Conservation (phyloP, 2,888 invertebrate genomes). For the Cybosia mesomella region DNA sequence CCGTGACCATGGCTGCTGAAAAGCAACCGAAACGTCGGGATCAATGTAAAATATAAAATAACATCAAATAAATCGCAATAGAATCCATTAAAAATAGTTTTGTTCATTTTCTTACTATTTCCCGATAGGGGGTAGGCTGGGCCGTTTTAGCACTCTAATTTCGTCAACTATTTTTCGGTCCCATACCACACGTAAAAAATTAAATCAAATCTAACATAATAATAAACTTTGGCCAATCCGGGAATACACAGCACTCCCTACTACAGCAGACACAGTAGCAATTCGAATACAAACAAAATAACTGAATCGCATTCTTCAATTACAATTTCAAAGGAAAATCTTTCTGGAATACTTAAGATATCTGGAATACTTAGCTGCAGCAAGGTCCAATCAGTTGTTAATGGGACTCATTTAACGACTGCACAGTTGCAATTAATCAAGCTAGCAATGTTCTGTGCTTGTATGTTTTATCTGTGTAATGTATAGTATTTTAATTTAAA, state of each 20-base stretch:
- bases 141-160: not conserved
- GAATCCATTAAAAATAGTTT: too few relatives aligned
- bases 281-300: not conserved
- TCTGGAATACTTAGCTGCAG: slow-evolving; percentile 31
- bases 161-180: too few relatives aligned
- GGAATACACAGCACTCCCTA: too few relatives aligned
- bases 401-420: slow-evolving; percentile 41
- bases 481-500: slow-evolving; percentile 20
- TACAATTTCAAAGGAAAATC: slow-evolving; percentile 16
- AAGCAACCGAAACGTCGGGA: too few relatives aligned
- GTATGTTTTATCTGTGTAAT: slow-evolving; percentile 19
- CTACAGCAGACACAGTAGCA: not conserved
- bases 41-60: too few relatives aligned
- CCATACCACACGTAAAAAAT: too few relatives aligned
- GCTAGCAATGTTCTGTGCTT: slow-evolving; percentile 23
- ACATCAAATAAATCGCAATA: too few relatives aligned
- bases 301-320: slow-evolving; percentile 8
- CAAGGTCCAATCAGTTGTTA: slow-evolving; percentile 48
- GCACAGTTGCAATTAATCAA: slow-evolving; percentile 51
- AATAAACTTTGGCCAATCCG: too few relatives aligned
- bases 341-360: slow-evolving; percentile 25
- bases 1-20: too few relatives aligned
- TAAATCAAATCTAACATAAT: too few relatives aligned
- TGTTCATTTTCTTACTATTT: not conserved
- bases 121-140: not conserved